Base-by-base conservation (phyloP, 2,113 vertebrate species). In the Aphyosemion australe region DNA sequence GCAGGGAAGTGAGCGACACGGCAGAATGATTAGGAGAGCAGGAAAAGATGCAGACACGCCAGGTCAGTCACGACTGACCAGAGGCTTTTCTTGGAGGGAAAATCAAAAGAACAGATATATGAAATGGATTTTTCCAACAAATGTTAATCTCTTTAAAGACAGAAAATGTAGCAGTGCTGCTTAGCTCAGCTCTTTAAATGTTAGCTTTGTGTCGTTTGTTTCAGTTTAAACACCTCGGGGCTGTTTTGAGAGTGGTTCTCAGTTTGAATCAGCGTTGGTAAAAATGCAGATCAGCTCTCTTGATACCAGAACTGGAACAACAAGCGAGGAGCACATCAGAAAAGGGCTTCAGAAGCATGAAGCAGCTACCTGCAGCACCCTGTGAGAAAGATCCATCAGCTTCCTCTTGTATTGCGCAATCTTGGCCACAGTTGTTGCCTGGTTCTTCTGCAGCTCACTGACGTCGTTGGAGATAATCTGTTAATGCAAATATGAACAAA, bases 361-460 rank as follows among this genome's bases (percentile, higher is more conserved):
- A 49, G 43, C 1, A 1, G 49, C 49, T 93, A 98, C 97, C 95
- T 99, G 97, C 72, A 99, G 88, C 0, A 96, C 96, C 73, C 96
- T 86, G 61, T 99, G 97, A 1, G 97, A 98, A 46, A 98, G 94
- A 1, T 97, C 97, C 96, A 99, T 97, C 78, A 99, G 90, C 62
- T 99, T 99, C 87, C 97, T 94, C 87, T 98, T 99, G 82, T 99
- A 98, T 43, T 99, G 97, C 8, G 96, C 95, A 19, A 99, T 97
- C 90, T 99, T 99, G 57, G 97, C 97, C 89, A 96, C 94, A 0
- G 96, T 96, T 41, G 96, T 98, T 0, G 96, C 95, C 85, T 99
- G 97, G 87, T 98, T 98, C 92, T 98, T 98, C 89, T 99, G 97
- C 62, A 99, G 91, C 51, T 98, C 97, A 42, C 95, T 95, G 82